phyloP scores from a whole-genome alignment of 1,140 invertebrate species.

The Colletes latitarsis region DNA sequence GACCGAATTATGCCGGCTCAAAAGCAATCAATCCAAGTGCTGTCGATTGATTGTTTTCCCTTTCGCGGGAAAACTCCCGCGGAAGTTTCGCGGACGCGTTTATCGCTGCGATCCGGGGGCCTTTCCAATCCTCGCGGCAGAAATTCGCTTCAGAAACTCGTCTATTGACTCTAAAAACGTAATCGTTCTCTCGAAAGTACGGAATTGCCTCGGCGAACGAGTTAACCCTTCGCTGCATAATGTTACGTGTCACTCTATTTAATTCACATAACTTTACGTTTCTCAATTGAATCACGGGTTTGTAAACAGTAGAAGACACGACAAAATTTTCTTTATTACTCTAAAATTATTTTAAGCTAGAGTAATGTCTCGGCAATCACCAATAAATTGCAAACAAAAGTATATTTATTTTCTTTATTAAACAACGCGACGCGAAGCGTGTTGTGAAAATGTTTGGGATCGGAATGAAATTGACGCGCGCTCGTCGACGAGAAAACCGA shows the following conservation, averaged over 20 bases:
- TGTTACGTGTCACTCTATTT: no score
- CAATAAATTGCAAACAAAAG: no score
- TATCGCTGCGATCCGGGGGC: neutral
- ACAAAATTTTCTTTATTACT: no score
- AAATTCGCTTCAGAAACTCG: no score
- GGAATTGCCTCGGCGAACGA: neutral
- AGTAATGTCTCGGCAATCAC: no score
- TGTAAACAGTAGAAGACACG: no score
- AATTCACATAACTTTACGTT: no score
- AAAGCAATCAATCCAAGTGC: constrained; percentile 15
- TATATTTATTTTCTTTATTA: neutral
- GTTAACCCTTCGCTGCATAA: no score
- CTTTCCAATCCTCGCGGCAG: neutral
- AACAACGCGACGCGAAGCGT: neutral
- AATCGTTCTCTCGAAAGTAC: neutral
- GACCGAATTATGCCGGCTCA: neutral
- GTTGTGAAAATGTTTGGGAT: constrained; percentile 2
- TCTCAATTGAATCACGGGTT: no score
- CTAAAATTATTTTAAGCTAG: no score
- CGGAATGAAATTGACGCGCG: neutral
- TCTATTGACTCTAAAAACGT: no score
- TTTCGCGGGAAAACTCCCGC: neutral
- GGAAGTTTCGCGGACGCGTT: constrained; percentile 7
- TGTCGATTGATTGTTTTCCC: constrained; percentile 10
- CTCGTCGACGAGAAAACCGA: neutral